Evolutionary conservation across 1,140 invertebrate genomes (phyloP).

Genomic region (Drosophila asahinai): DNA sequence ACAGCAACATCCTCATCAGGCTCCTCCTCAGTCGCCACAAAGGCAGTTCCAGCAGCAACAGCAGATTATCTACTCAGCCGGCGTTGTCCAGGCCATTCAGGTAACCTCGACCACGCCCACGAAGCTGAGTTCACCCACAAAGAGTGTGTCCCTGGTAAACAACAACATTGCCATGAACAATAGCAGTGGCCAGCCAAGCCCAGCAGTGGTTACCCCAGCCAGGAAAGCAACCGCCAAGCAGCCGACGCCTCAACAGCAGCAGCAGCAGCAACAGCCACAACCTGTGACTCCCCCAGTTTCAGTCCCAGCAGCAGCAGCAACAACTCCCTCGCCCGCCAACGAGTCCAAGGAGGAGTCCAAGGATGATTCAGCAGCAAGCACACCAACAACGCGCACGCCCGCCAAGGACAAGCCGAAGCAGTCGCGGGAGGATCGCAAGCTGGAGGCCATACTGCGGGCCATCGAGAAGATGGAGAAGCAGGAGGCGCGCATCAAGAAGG

Average conservation of each 20-base stretch:
- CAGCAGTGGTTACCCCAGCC: constrained; percentile 5
- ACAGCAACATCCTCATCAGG: constrained; percentile 9
- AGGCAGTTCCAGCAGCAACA: constrained; percentile 23
- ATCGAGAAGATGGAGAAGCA: constrained; percentile 94
- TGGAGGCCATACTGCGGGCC: constrained; percentile 97
- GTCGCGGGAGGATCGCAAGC: constrained; percentile 97
- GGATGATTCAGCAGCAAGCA: constrained; percentile 18
- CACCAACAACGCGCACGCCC: constrained; percentile 31
- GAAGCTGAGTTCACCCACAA: constrained; percentile 27
- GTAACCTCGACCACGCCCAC: constrained; percentile 5
- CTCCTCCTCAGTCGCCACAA: constrained; percentile 15
- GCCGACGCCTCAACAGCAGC: constrained; percentile 7
- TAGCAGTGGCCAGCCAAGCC: not conserved
- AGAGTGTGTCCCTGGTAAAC: constrained; percentile 10
- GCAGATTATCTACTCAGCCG: constrained; percentile 27
- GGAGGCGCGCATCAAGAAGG: constrained; percentile 89
- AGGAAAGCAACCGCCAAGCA: constrained; percentile 56
- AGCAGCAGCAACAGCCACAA: constrained; percentile 7
- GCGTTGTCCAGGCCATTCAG: constrained; percentile 7
- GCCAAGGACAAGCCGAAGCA: constrained; percentile 85
- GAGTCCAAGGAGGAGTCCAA: constrained; percentile 19
- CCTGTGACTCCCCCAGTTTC: constrained; percentile 15
- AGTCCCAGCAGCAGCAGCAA: constrained; percentile 7
- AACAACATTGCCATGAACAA: constrained; percentile 23
- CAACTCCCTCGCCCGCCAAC: constrained; percentile 7